Evolutionary conservation across 23 tunicate species (phyloP).

Genomic region (Oikopleura dioica): DNA sequence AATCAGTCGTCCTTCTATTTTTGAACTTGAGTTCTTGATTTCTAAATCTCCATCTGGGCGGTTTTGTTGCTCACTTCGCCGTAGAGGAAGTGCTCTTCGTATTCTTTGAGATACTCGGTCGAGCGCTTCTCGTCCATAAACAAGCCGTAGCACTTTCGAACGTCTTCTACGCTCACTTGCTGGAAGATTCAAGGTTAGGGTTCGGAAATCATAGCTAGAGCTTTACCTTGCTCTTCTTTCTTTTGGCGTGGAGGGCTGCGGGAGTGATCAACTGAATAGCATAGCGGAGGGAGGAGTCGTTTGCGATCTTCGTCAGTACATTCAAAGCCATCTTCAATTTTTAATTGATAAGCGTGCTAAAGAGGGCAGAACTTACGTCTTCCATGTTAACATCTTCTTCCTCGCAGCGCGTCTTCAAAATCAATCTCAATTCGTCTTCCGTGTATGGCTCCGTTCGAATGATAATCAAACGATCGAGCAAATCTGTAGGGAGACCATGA

Average conservation of each 20-base stretch:
- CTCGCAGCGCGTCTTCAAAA: conserved; percentile 47
- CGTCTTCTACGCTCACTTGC: conserved; percentile 74
- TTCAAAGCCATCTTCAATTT: conserved; percentile 20
- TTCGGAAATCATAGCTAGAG: background rate
- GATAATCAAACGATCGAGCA: conserved; percentile 55
- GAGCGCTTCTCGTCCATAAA: conserved; percentile 85
- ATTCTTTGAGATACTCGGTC: conserved; percentile 78
- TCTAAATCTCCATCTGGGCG: background rate
- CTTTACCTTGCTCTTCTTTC: conserved; percentile 42
- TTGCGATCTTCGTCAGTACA: conserved; percentile 57
- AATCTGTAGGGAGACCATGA: conserved; percentile 77
- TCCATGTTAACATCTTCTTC: conserved; percentile 97
- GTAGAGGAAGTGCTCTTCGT: conserved; percentile 61
- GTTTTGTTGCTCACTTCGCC: conserved; percentile 23
- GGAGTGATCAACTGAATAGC: conserved; percentile 97
- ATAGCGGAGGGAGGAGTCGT: conserved; percentile 77
- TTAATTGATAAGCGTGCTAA: background rate
- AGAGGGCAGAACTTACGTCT: conserved; percentile 16
- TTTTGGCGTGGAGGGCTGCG: conserved; percentile 22
- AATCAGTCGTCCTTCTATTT: no score
- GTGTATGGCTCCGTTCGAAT: conserved; percentile 58
- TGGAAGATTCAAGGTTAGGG: conserved; percentile 4
- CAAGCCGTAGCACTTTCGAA: conserved; percentile 51
- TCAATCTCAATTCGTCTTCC: conserved; percentile 59
- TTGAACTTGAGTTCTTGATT: no score